Base-by-base conservation (phyloP, 2,888 invertebrate genomes). In the Pyrochroa serraticornis region DNA sequence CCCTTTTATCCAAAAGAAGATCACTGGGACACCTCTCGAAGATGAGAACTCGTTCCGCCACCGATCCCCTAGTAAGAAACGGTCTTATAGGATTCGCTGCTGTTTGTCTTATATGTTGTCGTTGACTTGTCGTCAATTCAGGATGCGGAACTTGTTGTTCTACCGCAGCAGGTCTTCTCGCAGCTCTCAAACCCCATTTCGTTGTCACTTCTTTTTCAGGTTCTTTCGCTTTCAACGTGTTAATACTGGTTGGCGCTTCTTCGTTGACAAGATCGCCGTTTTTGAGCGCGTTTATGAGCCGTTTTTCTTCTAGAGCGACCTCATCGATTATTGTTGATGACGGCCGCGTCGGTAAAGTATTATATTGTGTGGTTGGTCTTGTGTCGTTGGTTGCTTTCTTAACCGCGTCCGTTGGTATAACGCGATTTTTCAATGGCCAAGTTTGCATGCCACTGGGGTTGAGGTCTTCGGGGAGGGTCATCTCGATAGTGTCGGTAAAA, bases 1-100 rank as follows among this genome's bases (percentile, higher is more conserved):
- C 81, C 31, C 89, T 82, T 75, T 90, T 90, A 70, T 89, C 88
- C 67, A 90, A 77, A 43, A 89, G 81, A 58, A 89, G 81, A 75
- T 90, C 92, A 74, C 91, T 92, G 34, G 93, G 94, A 73, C 93
- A 93, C 78, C 91, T 88, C 79, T 95, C 95, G 77, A 95, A 95
- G 80, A 94, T 92, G 63, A 94, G 84, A 62, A 94, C 94, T 43
- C 94, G 83, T 75, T 95, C 95, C 14, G 94, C 94, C 1, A 95
- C 95, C 3, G 94, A 94, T 14, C 94, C 95, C 58, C 94, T 85
- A 37, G 93, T 93, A 49, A 94, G 82, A 79, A 93, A 93, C 9
- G 93, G 93, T 46, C 92, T 83, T 53, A 93, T 90, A 5, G 93
- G 92, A 75, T 86, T 88, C 32, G 77, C 72, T n/a, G 77, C 75